Evolutionary conservation across 2,888 invertebrate genomes (phyloP), one percentile per base, ranked within the genome.

Genomic region (Megaustenia siamemsis): DNA sequence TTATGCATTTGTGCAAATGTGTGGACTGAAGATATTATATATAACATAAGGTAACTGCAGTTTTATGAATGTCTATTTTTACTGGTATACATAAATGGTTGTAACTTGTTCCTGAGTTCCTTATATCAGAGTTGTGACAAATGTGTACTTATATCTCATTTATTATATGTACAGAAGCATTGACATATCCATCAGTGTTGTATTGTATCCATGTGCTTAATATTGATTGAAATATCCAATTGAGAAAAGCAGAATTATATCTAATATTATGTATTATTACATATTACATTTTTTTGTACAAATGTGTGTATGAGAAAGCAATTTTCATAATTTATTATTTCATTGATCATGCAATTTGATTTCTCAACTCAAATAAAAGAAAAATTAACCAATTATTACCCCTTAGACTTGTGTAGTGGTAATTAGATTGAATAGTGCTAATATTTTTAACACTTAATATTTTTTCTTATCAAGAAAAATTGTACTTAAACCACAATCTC

Each of bases 161-260:
- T 45, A 53, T 75, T 43, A 45, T 76, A 56, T 75, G 45, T 45
- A 76, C 24, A 82, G 28, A 63, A 45, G 43, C n/a, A 68, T 24
- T 21, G 28, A 60, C 82, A 82, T 82, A 82, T 76, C 82, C 69
- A 56, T 82, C 1, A 82, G 49, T 82, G 76, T 82, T 76, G 82
- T 82, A 75, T 76, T 63, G 82, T 82, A 82, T 76, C 63, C 18
- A 32, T 82, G 82, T 82, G 82, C 82, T 82, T 82, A 32, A 43
- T 76, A 28, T 66, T 49, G n/a, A 49, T 76, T 73, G 49, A 73
- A 24, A 40, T 73, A 49, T 45, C 32, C 49, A 32, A 49, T 32
- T 28, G 60, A 73, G 28, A 53, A 12, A 12, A 82, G n/a, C 56
- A 73, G 12, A 79, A 66, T 38, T 56, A 56, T 76, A n/a, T 43